Conservation (phyloP, 2,888 invertebrate genomes). For the Leptopilina myrica region DNA sequence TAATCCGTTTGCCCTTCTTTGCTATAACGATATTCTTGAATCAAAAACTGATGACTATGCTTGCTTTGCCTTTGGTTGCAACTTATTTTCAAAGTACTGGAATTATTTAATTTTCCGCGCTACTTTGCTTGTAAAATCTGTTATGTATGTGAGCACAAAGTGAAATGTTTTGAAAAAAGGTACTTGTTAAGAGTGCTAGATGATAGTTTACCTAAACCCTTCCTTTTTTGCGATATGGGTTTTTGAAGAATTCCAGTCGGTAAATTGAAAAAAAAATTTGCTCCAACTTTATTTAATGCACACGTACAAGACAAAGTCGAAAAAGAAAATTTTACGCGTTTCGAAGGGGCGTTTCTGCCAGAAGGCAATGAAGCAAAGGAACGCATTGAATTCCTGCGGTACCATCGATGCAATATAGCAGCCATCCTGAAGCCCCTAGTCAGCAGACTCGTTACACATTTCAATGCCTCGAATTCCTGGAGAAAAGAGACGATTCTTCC, state of each 20-base stretch:
- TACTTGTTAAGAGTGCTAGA: too few relatives aligned
- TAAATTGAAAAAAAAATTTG: slow-evolving; percentile 7
- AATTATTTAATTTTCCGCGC: too few relatives aligned
- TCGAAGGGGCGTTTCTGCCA: slow-evolving; percentile 48
- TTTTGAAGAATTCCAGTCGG: slow-evolving; percentile 1
- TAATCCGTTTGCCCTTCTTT: too few relatives aligned
- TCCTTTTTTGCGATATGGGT: not conserved
- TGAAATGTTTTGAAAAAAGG: too few relatives aligned
- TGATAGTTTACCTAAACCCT: not conserved
- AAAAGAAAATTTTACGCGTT: slow-evolving; percentile 36
- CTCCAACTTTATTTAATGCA: slow-evolving; percentile 22
- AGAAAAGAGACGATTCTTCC: slow-evolving; percentile 23
- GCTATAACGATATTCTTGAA: too few relatives aligned
- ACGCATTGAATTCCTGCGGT: slow-evolving; percentile 56
- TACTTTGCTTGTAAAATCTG: too few relatives aligned
- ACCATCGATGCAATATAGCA: slow-evolving; percentile 19
- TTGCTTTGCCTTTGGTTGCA: too few relatives aligned
- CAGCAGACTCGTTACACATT: slow-evolving; percentile 53
- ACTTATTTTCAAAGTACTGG: too few relatives aligned
- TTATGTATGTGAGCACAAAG: too few relatives aligned
- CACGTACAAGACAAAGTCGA: slow-evolving; percentile 11
- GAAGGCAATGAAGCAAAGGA: slow-evolving; percentile 41
- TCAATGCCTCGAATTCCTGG: slow-evolving; percentile 53
- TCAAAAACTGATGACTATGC: too few relatives aligned
- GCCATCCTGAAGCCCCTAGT: slow-evolving; percentile 48